phyloP scores from a whole-genome alignment of 2,797 vertebrate species.

The Corythornis leucogaster region DNA sequence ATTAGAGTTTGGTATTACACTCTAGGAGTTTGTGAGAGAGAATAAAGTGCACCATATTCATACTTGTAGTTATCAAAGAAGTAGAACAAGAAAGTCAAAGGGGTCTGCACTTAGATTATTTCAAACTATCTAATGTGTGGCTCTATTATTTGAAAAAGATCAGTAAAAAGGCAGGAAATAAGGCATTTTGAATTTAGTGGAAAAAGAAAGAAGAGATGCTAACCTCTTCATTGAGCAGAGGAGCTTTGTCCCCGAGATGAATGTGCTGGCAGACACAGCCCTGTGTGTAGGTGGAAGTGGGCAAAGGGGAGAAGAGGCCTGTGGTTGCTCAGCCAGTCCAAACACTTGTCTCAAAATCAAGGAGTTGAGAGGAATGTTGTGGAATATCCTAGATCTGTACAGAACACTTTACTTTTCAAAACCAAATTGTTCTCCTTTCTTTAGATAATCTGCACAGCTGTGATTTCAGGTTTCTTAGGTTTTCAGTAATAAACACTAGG shows the following conservation, averaged over 20 bases:
- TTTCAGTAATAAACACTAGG: neutral
- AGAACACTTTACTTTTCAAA: neutral
- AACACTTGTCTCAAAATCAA: neutral
- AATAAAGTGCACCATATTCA: neutral
- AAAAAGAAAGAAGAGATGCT: neutral
- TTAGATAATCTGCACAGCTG: neutral
- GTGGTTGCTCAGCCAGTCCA: neutral
- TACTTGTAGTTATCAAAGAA: neutral
- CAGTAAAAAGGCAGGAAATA: neutral
- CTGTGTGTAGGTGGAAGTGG: rapidly evolving
- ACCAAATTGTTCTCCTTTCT: neutral
- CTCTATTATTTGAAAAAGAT: neutral
- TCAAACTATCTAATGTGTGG: neutral
- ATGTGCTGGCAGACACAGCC: neutral
- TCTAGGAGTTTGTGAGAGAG: neutral
- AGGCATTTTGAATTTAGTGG: neutral
- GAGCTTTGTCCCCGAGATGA: neutral
- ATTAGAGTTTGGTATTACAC: neutral
- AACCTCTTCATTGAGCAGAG: neutral
- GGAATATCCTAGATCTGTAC: neutral
- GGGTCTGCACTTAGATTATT: neutral
- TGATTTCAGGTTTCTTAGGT: neutral
- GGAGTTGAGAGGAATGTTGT: neutral
- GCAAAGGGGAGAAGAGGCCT: neutral
- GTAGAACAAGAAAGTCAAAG: neutral